Evolutionary conservation across 2,113 vertebrate genomes (phyloP), one percentile per base, ranked within the genome.

Genomic region (Lycocorax pyrrhopterus): DNA sequence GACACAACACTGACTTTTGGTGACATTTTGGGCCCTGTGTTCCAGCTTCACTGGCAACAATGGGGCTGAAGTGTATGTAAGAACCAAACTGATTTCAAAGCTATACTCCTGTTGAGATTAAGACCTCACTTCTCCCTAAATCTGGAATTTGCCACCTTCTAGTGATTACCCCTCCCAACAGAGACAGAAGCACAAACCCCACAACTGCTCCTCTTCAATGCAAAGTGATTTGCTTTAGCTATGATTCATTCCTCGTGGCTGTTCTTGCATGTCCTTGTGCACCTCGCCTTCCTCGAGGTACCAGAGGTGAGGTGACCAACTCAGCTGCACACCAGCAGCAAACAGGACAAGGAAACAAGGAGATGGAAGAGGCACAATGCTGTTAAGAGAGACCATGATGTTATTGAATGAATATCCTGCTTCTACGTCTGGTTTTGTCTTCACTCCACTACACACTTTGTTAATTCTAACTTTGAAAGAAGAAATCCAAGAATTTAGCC

Each of bases 391-490:
- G 7, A 39, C 49, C 22, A 12, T 20, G 23, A 9, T 32, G 6
- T 35, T 69, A 35, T 4, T 43, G 23, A 81, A 73, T 29, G 18
- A 53, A 18, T 47, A 68, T 33, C 12, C 14, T 66, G 11, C 4
- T 87, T 84, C 18, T 55, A 12, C 32, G 33, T 2, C 6, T 43
- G 5, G 56, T 87, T 84, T 74, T 71, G 16, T 53, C 19, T 67
- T 87, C 39, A 13, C 0, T 0, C 12, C 19, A 39, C 49, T 20
- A 22, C 2, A 14, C 1, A 1, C 13, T 75, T 84, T 9, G 2
- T 22, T 47, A 7, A 37, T 83, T 58, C 25, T 85, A 49, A 41
- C 58, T 76, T 37, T 13, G 16, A 85, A 89, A 75, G 13, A 72
- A 63, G 64, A 41, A 14, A 13, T 8, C 46, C 22, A 14, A 26